A percentile compares a stretch with the other conserved stretches of the same genome.
Conservation (phyloP, 2,797 vertebrate genomes). For the Alcedo atthis region DNA sequence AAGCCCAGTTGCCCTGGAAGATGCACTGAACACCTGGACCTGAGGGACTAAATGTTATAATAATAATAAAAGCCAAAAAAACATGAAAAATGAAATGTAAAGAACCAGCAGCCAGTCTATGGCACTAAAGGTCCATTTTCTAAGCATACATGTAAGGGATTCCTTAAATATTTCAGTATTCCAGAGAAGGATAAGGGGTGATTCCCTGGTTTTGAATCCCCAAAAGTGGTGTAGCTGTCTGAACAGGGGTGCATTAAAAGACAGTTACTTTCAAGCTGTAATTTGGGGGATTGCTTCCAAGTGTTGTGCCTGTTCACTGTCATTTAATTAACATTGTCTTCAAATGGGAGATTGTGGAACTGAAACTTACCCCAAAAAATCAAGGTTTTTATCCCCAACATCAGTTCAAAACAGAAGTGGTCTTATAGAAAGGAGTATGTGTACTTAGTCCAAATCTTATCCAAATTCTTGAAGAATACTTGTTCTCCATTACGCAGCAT, state of each 20-base stretch:
- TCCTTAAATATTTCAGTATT: neutral
- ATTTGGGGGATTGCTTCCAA: neutral
- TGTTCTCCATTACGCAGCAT: neutral
- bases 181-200: neutral
- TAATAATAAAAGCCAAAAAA: neutral
- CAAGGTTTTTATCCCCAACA: neutral
- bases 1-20: neutral
- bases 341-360: neutral
- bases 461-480: neutral
- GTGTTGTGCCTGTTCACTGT: neutral
- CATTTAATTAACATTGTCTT: conserved; percentile 39
- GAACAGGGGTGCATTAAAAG: neutral
- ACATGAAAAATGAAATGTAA: neutral
- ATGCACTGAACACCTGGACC: neutral
- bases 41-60: neutral
- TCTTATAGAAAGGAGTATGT: neutral
- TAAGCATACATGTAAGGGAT: neutral
- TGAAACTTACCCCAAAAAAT: neutral
- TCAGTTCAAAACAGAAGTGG: neutral
- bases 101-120: neutral
- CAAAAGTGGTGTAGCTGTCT: neutral
- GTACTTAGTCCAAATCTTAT: neutral
- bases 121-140: neutral
- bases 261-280: neutral
- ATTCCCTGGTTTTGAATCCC: neutral